A percentile compares a stretch with the other conserved stretches of the same genome.
Conservation (phyloP, 2,797 vertebrate genomes). For the Acanthopagrus latus region DNA sequence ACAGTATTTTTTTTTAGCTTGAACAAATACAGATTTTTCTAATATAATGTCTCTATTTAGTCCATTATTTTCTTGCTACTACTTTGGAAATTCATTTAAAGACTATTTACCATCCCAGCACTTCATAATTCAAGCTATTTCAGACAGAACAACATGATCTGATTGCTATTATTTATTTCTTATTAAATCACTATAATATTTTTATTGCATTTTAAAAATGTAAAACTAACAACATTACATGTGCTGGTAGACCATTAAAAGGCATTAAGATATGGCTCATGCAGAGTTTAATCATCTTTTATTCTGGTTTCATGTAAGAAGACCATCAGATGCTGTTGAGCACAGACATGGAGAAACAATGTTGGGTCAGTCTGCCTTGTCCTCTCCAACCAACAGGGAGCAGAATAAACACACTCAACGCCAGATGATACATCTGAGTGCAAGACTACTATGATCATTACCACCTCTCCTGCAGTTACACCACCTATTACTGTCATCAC, state of each 20-base stretch:
- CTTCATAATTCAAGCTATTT: slow-evolving; percentile 2
- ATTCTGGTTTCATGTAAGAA: slow-evolving; percentile 11
- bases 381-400: slow-evolving; percentile 50
- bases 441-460: not conserved
- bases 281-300: slow-evolving; percentile 11
- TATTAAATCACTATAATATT: not conserved
- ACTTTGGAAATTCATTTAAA: not conserved
- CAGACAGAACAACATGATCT: not conserved
- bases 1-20: not conserved
- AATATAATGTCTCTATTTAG: not conserved
- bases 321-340: not conserved
- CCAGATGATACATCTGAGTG: not conserved
- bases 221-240: slow-evolving; percentile 20
- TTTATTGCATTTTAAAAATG: not conserved
- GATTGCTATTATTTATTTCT: slow-evolving; percentile 2
- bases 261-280: slow-evolving; percentile 3
- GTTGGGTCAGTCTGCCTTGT: not conserved
- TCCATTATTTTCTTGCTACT: not conserved
- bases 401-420: slow-evolving; percentile 18
- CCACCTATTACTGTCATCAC: not conserved
- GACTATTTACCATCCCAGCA: not conserved
- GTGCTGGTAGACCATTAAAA: slow-evolving; percentile 7
- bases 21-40: not conserved
- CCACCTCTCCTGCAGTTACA: too few relatives aligned
- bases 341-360: slow-evolving; percentile 4